A percentile compares a stretch with the other conserved stretches of the same genome.
These are phyloP conservation scores for Subanguina moxae DNA, from an alignment of 1,140 invertebrate genomes.

Conservation along the genomic window DNA sequence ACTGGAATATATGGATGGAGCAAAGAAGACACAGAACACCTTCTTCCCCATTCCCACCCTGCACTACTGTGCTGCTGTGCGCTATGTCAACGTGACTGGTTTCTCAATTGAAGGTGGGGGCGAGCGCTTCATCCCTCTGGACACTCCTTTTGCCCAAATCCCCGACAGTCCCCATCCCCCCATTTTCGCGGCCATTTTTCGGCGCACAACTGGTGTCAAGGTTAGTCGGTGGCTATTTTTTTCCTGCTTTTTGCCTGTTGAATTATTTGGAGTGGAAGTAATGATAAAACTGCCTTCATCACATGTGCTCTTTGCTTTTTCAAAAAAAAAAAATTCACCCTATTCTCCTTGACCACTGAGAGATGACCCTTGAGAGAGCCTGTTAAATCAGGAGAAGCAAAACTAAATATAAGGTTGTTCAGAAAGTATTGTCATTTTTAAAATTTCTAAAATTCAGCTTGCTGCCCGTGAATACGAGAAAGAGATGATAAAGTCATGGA, in stretches of 20 bases:
- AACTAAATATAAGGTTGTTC: too few relatives aligned
- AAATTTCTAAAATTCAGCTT: too few relatives aligned
- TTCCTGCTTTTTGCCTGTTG: not conserved
- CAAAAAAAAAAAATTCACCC: too few relatives aligned
- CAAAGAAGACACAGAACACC: constrained; percentile 83
- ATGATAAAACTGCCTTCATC: too few relatives aligned
- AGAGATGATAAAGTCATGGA: too few relatives aligned
- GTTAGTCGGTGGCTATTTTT: constrained; percentile 55
- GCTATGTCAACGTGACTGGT: constrained; percentile 70
- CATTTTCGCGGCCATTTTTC: constrained; percentile 88
- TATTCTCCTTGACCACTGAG: too few relatives aligned
- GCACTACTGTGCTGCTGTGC: constrained; percentile 90
- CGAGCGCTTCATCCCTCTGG: constrained; percentile 86
- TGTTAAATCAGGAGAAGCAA: too few relatives aligned
- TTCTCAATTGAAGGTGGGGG: constrained; percentile 61
- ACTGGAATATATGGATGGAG: constrained; percentile 91
- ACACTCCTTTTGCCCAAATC: constrained; percentile 85
- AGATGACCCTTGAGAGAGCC: too few relatives aligned
- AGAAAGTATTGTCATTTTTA: too few relatives aligned
- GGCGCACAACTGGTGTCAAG: constrained; percentile 93
- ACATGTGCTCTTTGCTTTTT: too few relatives aligned
- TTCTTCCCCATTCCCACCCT: constrained; percentile 95
- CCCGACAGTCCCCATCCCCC: constrained; percentile 78
- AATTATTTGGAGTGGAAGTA: too few relatives aligned
- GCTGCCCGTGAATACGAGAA: too few relatives aligned